Percentiles rank a stretch among this genome's conserved stretches.
Evolutionary conservation across 2,888 invertebrate species (phyloP).

Genomic region (Hyposoter dolosus): DNA sequence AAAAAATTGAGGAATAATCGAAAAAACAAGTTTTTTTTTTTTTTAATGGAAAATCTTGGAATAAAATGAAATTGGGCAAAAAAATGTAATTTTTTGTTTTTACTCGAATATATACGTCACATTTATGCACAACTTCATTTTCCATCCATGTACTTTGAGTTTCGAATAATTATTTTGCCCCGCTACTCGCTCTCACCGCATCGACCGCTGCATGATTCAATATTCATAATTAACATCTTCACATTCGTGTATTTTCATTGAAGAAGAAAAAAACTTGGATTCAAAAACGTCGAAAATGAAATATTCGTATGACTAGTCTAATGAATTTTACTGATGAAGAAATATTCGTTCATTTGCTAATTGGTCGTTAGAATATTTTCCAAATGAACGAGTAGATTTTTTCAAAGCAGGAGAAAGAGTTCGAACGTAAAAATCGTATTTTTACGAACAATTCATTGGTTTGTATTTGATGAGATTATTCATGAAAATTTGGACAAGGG

Average conservation of each 20-base stretch:
- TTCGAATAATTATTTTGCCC: constrained; percentile 1
- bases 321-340: not conserved
- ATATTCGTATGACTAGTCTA: not conserved
- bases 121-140: too few species aligned
- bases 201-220: not conserved
- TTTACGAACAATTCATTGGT: not conserved
- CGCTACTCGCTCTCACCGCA: not conserved
- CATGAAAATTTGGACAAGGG: not conserved
- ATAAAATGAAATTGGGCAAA: too few species aligned
- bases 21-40: too few species aligned
- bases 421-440: not conserved
- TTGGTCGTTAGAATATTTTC: not conserved
- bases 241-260: not conserved
- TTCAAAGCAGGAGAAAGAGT: not conserved
- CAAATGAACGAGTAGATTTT: not conserved
- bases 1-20: too few species aligned
- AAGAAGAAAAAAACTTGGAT: not conserved
- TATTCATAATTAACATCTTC: not conserved
- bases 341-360: not conserved
- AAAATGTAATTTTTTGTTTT: too few species aligned
- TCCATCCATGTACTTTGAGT: not conserved
- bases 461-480: not conserved
- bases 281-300: not conserved
- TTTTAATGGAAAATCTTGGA: too few species aligned
- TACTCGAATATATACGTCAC: too few species aligned